Percentiles rank a stretch among this genome's conserved stretches.
Conservation (phyloP, 2,888 invertebrate genomes). For the Seladonia tumulorum region DNA sequence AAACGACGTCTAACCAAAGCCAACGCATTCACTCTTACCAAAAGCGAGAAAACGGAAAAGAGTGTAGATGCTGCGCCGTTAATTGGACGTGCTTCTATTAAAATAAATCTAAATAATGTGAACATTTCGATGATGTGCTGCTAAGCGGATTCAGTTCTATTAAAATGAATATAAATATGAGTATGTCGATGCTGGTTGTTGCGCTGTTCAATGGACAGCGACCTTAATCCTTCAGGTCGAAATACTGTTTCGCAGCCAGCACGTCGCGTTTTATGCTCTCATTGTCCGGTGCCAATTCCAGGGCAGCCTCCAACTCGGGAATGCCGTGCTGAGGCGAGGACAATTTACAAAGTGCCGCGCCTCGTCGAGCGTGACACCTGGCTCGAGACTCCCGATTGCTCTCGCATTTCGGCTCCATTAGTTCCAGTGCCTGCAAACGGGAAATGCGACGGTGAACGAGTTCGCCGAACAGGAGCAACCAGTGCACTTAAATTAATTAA, state of each 20-base stretch:
- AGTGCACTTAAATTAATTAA: neutral
- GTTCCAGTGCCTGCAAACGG: conserved; percentile 88
- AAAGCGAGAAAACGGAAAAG: too few relatives aligned
- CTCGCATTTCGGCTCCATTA: conserved; percentile 90
- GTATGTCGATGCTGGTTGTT: too few relatives aligned
- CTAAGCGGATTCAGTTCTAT: too few relatives aligned
- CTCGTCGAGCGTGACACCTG: conserved; percentile 90
- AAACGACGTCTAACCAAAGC: too few relatives aligned
- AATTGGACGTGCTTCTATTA: too few relatives aligned
- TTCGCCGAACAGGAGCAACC: neutral
- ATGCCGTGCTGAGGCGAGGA: conserved; percentile 90
- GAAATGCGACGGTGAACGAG: neutral
- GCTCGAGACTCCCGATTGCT: conserved; percentile 90
- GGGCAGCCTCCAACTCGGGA: conserved; percentile 90
- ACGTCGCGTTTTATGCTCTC: conserved; percentile 87
- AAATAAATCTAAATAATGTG: too few relatives aligned
- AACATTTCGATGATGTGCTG: too few relatives aligned
- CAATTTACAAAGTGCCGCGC: conserved; percentile 89
- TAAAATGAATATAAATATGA: too few relatives aligned
- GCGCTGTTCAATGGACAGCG: neutral
- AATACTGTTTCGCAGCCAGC: conserved; percentile 71
- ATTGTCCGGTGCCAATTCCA: conserved; percentile 88
- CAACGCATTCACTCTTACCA: too few relatives aligned
- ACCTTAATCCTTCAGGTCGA: conserved; percentile 62
- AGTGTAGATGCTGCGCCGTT: too few relatives aligned